phyloP scores from a whole-genome alignment of 2,888 invertebrate species.

The Scaptomyza tumidula region DNA sequence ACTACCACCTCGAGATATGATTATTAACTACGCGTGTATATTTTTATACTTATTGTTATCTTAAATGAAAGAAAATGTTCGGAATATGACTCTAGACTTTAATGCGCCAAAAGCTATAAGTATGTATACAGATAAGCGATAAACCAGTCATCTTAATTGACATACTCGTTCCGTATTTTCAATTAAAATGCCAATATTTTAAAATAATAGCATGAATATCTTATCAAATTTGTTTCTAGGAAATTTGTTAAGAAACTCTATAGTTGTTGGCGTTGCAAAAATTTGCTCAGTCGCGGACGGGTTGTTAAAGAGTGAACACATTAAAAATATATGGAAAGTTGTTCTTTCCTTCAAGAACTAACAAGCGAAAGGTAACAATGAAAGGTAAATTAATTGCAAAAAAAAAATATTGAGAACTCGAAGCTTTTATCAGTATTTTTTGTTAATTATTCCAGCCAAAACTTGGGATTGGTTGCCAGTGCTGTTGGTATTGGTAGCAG shows the following conservation, averaged over 20 bases:
- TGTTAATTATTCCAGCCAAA: slow-evolving; percentile 18
- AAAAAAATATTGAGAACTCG: not conserved
- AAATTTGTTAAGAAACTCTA: slow-evolving; percentile 18
- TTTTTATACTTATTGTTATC: slow-evolving; percentile 4
- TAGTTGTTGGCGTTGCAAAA: not conserved
- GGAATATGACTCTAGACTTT: slow-evolving; percentile 6
- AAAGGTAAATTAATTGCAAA: slow-evolving; percentile 22
- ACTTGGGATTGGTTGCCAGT: slow-evolving; percentile 15
- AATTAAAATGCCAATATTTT: slow-evolving; percentile 1
- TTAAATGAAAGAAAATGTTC: not conserved
- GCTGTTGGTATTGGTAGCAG: slow-evolving; percentile 23
- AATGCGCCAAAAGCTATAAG: not conserved
- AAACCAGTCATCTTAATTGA: slow-evolving; percentile 11
- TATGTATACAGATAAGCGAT: slow-evolving; percentile 24
- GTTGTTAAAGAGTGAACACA: slow-evolving; percentile 15
- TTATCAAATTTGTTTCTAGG: slow-evolving; percentile 28
- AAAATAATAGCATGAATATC: slow-evolving; percentile 27
- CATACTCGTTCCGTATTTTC: slow-evolving; percentile 3
- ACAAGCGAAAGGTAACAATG: slow-evolving; percentile 10
- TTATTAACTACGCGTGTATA: slow-evolving; percentile 1
- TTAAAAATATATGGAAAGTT: not conserved
- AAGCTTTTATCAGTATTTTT: not conserved
- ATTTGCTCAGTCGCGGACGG: slow-evolving; percentile 26
- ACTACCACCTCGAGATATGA: not conserved
- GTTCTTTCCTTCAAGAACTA: not conserved